Evolutionary conservation across 1,140 invertebrate genomes (phyloP).

Genomic region (Drosophila simulans): DNA sequence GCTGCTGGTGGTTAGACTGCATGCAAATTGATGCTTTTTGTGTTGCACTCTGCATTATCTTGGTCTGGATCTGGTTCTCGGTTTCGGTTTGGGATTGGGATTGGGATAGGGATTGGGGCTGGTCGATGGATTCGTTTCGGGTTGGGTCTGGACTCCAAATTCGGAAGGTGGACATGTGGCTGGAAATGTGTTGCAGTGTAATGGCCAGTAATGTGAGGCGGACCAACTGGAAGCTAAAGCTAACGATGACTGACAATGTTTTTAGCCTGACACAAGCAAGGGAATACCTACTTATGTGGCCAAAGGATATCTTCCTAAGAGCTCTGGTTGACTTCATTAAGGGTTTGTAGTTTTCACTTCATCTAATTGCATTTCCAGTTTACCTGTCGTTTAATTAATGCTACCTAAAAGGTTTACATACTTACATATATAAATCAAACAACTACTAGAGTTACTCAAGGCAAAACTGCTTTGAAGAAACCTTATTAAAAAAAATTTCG

Average conservation of each 20-base stretch:
- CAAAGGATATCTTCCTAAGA: background rate
- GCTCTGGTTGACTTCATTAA: background rate
- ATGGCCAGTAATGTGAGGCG: constrained; percentile 9
- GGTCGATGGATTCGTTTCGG: constrained; percentile 21
- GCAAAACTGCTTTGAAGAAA: too few relatives aligned
- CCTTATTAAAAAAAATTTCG: too few relatives aligned
- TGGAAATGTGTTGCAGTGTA: constrained; percentile 2
- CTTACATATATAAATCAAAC: too few relatives aligned
- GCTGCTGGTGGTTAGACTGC: constrained; percentile 35
- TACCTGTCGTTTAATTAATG: background rate
- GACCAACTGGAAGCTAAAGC: constrained; percentile 6
- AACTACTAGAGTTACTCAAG: too few relatives aligned
- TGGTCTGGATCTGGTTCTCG: constrained; percentile 34
- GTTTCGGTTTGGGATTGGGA: constrained; percentile 31
- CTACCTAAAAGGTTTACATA: background rate
- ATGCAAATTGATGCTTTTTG: constrained; percentile 63
- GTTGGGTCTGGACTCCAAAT: background rate
- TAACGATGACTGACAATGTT: constrained; percentile 23
- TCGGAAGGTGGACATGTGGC: background rate
- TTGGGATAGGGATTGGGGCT: constrained; percentile 27
- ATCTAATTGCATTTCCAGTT: background rate
- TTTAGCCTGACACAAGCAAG: constrained; percentile 2
- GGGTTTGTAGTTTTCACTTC: background rate
- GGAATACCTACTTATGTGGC: background rate
- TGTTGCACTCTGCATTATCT: constrained; percentile 53